phyloP scores from a whole-genome alignment of 2,888 invertebrate species.

The Sinodicranocentrus sp. region DNA sequence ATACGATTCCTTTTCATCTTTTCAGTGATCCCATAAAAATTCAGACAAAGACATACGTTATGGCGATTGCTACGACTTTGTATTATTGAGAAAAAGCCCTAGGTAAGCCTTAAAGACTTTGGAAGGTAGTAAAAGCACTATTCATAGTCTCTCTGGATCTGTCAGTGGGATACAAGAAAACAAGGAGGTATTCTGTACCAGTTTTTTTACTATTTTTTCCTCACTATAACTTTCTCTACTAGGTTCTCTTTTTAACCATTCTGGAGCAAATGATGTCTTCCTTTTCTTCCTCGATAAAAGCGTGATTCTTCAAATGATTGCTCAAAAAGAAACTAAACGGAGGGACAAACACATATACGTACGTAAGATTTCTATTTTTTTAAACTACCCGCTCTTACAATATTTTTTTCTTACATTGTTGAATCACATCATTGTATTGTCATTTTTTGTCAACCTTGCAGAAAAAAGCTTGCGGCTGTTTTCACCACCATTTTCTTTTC shows the following conservation, averaged over 20 bases:
- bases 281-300: conserved; percentile 1
- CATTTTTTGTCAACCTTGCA: too few relatives aligned
- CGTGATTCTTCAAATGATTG: not conserved
- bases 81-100: conserved; percentile 47
- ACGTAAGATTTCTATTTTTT: not conserved
- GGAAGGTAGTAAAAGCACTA: conserved; percentile 39
- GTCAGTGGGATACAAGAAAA: conserved; percentile 40
- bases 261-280: conserved; percentile 15
- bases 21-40: conserved; percentile 59
- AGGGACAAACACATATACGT: too few relatives aligned
- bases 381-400: not conserved
- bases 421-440: too few relatives aligned
- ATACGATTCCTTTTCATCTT: conserved; percentile 56
- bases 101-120: conserved; percentile 48
- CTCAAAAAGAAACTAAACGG: not conserved
- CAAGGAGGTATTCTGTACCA: conserved; percentile 37
- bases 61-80: conserved; percentile 54
- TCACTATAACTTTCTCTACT: not conserved
- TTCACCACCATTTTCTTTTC: too few relatives aligned
- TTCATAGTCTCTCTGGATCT: conserved; percentile 47
- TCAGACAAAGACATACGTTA: conserved; percentile 62
- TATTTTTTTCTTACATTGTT: too few relatives aligned
- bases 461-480: too few relatives aligned
- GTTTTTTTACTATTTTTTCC: conserved; percentile 45
- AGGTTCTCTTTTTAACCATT: conserved; percentile 5